A percentile compares a stretch with the other conserved stretches of the same genome.
These are phyloP conservation scores for Anoplophora glabripennis DNA, from an alignment of 1,140 invertebrate genomes.

Conservation along the genomic window DNA sequence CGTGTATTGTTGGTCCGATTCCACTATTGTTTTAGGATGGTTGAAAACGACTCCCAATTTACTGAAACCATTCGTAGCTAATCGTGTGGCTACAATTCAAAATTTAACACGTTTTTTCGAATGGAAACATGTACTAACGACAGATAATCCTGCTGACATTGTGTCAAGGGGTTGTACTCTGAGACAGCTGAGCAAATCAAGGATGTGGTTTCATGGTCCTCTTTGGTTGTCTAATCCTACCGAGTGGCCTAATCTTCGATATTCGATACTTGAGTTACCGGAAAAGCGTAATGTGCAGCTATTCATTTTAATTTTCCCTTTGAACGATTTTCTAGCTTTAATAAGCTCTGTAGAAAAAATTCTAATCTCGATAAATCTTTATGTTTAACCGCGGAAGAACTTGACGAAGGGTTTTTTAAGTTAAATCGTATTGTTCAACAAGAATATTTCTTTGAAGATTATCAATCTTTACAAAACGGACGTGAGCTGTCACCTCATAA, in stretches of 20 bases:
- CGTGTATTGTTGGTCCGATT: slow-evolving; percentile 1
- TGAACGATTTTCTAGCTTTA: neutral
- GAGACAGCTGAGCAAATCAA: too few species aligned
- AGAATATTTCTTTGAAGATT: too few species aligned
- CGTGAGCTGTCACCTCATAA: neutral
- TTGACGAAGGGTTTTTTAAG: neutral
- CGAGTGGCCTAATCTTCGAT: too few species aligned
- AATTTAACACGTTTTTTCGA: neutral
- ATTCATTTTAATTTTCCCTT: neutral
- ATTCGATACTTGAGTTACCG: too few species aligned
- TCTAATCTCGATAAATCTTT: neutral
- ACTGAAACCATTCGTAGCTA: neutral
- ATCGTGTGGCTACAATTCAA: neutral
- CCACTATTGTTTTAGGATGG: slow-evolving; percentile 5
- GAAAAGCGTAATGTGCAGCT: too few species aligned
- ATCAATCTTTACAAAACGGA: too few species aligned
- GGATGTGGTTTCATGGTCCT: too few species aligned
- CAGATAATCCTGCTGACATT: too few species aligned
- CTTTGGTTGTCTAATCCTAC: too few species aligned
- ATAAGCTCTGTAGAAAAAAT: neutral
- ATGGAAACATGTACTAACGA: too few species aligned
- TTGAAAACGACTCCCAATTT: neutral
- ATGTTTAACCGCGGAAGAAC: neutral
- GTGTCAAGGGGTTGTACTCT: too few species aligned
- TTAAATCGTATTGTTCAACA: neutral